phyloP scores from a whole-genome alignment of 1,140 invertebrate genomes.

The Philopotamus ludificatus region DNA sequence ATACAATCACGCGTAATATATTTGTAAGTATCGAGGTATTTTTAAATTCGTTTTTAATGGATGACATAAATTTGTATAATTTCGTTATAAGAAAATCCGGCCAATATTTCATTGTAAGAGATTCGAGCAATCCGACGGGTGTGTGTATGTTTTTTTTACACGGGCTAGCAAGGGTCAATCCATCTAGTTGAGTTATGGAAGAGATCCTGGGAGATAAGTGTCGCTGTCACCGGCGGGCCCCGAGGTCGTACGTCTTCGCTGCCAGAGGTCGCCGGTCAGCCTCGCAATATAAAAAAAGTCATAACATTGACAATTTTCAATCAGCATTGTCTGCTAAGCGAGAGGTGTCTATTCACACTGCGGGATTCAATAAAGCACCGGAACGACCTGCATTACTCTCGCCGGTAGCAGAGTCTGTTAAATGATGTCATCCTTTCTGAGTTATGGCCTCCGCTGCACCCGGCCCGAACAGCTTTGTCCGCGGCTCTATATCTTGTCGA shows the following conservation, averaged over 20 bases:
- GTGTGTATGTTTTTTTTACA: background rate
- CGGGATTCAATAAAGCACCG: background rate
- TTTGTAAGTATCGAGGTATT: background rate
- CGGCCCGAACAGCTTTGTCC: background rate
- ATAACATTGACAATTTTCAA: background rate
- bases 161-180: conserved; percentile 3
- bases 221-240: background rate
- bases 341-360: background rate
- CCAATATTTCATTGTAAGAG: conserved; percentile 1
- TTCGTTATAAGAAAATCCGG: background rate
- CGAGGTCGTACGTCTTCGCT: background rate
- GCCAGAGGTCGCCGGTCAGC: conserved; percentile 1
- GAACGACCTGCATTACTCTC: background rate
- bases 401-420: background rate
- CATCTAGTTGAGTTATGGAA: conserved; percentile 10
- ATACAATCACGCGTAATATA: too few relatives aligned
- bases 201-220: conserved; percentile 7
- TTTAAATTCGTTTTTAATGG: background rate
- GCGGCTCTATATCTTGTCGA: background rate
- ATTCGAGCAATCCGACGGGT: background rate
- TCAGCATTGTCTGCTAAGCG: background rate
- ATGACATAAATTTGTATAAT: background rate
- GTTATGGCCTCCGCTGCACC: background rate
- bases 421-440: background rate
- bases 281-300: background rate